phyloP scores from a whole-genome alignment of 2,113 vertebrate species.

The Xerus inauris region DNA sequence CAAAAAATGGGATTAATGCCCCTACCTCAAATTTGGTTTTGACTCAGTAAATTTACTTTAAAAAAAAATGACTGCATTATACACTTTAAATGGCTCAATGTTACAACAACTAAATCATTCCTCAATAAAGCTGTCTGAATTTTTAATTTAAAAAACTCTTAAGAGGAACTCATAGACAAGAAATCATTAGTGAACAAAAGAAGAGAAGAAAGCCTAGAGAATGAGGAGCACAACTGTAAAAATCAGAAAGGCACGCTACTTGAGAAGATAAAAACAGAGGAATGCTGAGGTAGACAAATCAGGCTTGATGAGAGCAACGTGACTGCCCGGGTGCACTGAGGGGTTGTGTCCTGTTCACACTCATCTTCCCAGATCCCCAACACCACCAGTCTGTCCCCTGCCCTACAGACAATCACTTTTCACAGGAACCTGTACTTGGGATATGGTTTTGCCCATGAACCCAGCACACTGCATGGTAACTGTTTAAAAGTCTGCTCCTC shows the following conservation, averaged over 20 bases:
- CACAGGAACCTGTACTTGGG: neutral
- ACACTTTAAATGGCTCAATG: neutral
- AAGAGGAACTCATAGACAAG: neutral
- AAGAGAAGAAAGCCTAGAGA: neutral
- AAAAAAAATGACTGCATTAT: neutral
- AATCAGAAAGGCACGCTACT: neutral
- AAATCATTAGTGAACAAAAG: neutral
- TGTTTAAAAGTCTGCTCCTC: neutral
- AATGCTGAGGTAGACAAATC: neutral
- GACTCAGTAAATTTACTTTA: neutral
- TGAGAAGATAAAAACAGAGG: neutral
- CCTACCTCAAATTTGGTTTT: neutral
- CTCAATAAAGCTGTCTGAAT: neutral
- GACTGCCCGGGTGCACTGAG: no score
- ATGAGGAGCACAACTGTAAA: neutral
- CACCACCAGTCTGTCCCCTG: neutral
- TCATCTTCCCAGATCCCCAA: neutral
- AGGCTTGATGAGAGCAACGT: neutral
- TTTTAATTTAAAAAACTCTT: no score
- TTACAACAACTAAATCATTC: neutral
- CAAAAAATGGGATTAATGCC: neutral
- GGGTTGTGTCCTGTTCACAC: neutral
- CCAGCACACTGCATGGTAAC: neutral
- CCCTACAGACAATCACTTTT: neutral
- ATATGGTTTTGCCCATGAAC: neutral